A percentile compares a stretch with the other conserved stretches of the same genome.
These are phyloP conservation scores for Hetaerina titia DNA, from an alignment of 2,888 invertebrate species.

Conservation along the genomic window DNA sequence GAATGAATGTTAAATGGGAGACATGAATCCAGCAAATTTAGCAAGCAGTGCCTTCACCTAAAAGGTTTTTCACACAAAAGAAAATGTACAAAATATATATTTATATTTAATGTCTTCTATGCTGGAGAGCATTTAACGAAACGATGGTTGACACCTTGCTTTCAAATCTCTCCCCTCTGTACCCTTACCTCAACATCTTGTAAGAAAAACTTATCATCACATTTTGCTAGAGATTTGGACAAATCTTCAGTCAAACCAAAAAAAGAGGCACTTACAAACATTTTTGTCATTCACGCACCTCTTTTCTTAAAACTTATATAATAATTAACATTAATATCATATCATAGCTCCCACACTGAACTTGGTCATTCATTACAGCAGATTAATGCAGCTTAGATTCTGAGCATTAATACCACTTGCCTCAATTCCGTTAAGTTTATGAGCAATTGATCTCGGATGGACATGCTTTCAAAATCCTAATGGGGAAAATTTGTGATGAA, in stretches of 20 bases:
- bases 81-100: slow-evolving; percentile 39
- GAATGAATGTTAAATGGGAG: slow-evolving; percentile 16
- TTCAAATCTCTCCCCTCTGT: slow-evolving; percentile 51
- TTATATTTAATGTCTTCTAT: slow-evolving; percentile 58
- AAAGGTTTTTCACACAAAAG: slow-evolving; percentile 30
- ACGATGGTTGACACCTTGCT: slow-evolving; percentile 16
- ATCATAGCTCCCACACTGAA: slow-evolving; percentile 4
- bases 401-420: slow-evolving; percentile 48
- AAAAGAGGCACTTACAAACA: slow-evolving; percentile 28
- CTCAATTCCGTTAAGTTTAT: not conserved
- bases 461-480: not conserved
- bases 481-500: not conserved
- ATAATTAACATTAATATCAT: slow-evolving; percentile 56
- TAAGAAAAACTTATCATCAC: slow-evolving; percentile 59
- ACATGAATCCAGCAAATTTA: slow-evolving; percentile 40
- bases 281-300: not conserved
- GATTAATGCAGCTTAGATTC: slow-evolving; percentile 44
- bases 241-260: slow-evolving; percentile 41
- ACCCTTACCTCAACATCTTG: slow-evolving; percentile 14
- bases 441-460: not conserved
- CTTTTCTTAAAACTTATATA: slow-evolving; percentile 36
- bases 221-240: slow-evolving; percentile 55
- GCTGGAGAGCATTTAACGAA: slow-evolving; percentile 42
- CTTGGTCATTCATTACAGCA: slow-evolving; percentile 46
- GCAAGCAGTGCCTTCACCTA: slow-evolving; percentile 64